Conservation (phyloP, 2,888 invertebrate species). For the Platycheirus rosarum region DNA sequence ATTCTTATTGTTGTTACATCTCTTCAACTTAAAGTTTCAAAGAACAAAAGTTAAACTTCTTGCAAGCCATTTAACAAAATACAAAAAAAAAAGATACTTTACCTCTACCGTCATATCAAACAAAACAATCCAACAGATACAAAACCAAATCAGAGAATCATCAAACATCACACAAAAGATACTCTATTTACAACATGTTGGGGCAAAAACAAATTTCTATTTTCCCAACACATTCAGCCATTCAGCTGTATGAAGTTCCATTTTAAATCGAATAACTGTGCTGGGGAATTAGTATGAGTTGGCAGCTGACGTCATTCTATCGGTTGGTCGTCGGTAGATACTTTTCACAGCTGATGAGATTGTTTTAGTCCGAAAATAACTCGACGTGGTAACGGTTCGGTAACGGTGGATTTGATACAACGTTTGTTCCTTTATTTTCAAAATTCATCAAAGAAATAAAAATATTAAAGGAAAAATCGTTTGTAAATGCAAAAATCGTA, state of each 20-base stretch:
- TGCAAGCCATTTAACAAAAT: conserved; percentile 17
- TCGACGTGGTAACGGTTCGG: conserved; percentile 69
- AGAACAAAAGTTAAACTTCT: conserved; percentile 64
- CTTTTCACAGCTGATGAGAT: conserved; percentile 67
- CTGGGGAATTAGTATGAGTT: conserved; percentile 61
- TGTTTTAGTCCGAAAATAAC: conserved; percentile 73
- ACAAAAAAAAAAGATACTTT: conserved; percentile 1
- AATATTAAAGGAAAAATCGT: conserved; percentile 66
- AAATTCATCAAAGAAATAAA: conserved; percentile 19
- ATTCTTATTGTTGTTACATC: conserved; percentile 14
- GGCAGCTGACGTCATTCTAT: conserved; percentile 54
- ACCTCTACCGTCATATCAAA: conserved; percentile 7
- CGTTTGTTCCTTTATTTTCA: conserved; percentile 64
- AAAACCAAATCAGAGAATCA: neutral
- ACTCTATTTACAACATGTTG: conserved; percentile 28
- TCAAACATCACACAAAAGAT: neutral
- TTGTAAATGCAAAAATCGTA: conserved; percentile 13
- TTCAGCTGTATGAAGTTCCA: conserved; percentile 18
- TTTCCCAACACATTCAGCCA: conserved; percentile 37
- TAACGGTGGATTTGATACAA: conserved; percentile 29
- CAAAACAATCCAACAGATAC: conserved; percentile 28
- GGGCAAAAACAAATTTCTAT: neutral
- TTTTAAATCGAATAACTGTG: neutral
- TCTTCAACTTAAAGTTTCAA: conserved; percentile 37
- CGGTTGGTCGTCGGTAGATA: conserved; percentile 26